phyloP scores from a whole-genome alignment of 2,888 invertebrate genomes.

The Hypolimnas misippus region DNA sequence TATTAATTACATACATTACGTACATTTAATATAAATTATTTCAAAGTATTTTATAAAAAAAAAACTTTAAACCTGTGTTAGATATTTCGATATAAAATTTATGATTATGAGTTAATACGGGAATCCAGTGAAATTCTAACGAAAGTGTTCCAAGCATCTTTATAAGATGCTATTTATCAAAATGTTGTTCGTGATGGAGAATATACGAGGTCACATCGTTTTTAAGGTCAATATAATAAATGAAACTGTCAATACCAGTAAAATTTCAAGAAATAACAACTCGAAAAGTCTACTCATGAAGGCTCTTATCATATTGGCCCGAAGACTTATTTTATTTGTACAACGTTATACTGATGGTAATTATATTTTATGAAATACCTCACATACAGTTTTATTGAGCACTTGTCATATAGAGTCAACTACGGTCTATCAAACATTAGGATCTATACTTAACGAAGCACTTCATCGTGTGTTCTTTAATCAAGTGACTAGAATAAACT shows the following conservation, averaged over 20 bases:
- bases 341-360: conserved; percentile 26
- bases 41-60: no score
- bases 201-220: no score
- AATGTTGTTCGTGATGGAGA: no score
- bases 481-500: not conserved
- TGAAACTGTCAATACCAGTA: not conserved
- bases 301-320: not conserved
- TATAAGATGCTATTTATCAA: no score
- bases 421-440: not conserved
- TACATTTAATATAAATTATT: not conserved
- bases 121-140: no score
- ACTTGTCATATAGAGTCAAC: conserved; percentile 10
- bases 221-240: not conserved
- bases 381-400: conserved; percentile 1
- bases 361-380: conserved; percentile 22
- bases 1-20: not conserved
- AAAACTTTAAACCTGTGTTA: no score
- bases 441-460: not conserved
- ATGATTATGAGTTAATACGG: no score
- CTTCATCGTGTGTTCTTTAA: not conserved
- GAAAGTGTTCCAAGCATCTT: no score
- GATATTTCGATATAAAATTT: no score
- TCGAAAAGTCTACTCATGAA: not conserved
- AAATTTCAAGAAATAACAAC: not conserved
- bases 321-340: not conserved